Percentiles rank a stretch among this genome's conserved stretches.
These are phyloP conservation scores for Phyllotis vaccarum DNA, from an alignment of 2,797 vertebrate species.

Conservation along the genomic window DNA sequence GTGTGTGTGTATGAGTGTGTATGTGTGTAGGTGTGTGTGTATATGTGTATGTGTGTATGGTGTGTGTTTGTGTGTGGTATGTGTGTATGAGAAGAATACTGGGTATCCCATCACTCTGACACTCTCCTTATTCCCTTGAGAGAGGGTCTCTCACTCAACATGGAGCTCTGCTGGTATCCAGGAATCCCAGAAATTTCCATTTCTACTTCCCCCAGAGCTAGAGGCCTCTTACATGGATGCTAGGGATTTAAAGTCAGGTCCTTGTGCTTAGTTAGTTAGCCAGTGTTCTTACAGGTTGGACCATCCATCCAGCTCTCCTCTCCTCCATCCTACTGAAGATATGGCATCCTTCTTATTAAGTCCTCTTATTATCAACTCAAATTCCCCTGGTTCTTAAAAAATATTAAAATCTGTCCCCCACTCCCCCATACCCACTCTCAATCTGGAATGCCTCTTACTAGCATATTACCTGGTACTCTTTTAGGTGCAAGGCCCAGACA, in stretches of 20 bases:
- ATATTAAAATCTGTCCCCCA: background rate
- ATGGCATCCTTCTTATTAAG: background rate
- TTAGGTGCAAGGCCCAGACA: conserved; percentile 37
- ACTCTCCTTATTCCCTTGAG: background rate
- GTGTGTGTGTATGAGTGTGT: too few relatives aligned
- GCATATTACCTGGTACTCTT: background rate
- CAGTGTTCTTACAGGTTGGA: background rate
- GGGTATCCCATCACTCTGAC: background rate
- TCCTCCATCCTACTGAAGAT: background rate
- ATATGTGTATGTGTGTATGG: too few relatives aligned
- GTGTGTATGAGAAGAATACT: background rate
- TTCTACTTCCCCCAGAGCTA: background rate
- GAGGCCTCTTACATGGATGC: background rate
- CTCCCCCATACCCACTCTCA: background rate
- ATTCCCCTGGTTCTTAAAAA: conserved; percentile 38
- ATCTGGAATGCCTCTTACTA: conserved; percentile 39
- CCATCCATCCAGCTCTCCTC: background rate
- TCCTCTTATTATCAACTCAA: conserved; percentile 30
- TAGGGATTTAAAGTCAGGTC: background rate
- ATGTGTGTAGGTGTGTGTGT: background rate
- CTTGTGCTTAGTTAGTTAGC: background rate
- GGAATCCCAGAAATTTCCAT: background rate
- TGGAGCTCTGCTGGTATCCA: background rate
- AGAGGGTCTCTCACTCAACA: background rate
- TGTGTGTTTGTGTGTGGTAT: too few relatives aligned